phyloP scores from a whole-genome alignment of 2,888 invertebrate genomes.

The Andrena dorsata region DNA sequence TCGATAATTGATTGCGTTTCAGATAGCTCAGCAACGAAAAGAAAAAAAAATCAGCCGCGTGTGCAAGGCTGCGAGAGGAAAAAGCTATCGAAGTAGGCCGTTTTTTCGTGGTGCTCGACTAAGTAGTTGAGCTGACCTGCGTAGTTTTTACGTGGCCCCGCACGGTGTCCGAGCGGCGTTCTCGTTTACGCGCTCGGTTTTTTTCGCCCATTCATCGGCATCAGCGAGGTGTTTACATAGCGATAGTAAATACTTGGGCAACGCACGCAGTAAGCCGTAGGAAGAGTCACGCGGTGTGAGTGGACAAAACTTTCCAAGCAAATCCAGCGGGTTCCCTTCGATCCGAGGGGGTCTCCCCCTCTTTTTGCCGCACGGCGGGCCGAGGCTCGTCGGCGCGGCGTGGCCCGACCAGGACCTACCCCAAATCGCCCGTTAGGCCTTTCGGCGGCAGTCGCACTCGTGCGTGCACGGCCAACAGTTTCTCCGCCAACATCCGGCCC shows the following conservation, averaged over 20 bases:
- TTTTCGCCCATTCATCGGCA: constrained; percentile 4
- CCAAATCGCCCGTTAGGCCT: constrained; percentile 81
- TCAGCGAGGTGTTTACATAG: constrained; percentile 4
- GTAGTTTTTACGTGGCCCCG: background rate
- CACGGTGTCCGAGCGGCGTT: background rate
- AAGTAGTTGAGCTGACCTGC: background rate
- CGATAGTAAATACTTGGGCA: constrained; percentile 24
- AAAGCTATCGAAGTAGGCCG: constrained; percentile 1
- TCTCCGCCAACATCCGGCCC: constrained; percentile 78
- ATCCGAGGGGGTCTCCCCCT: constrained; percentile 45
- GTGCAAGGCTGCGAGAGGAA: background rate
- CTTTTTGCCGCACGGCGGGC: constrained; percentile 36
- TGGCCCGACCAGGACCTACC: constrained; percentile 77
- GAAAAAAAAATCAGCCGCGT: background rate
- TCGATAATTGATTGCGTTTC: too few relatives aligned
- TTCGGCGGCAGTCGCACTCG: constrained; percentile 60
- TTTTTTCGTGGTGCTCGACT: background rate
- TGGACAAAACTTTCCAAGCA: constrained; percentile 70
- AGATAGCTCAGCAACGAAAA: background rate
- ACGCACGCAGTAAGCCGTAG: constrained; percentile 10
- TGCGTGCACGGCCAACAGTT: constrained; percentile 77
- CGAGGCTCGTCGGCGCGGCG: constrained; percentile 44
- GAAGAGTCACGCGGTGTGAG: background rate
- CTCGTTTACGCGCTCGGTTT: constrained; percentile 4
- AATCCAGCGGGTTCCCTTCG: constrained; percentile 53